A percentile compares a stretch with the other conserved stretches of the same genome.
Evolutionary conservation across 2,113 vertebrate species (phyloP).

Genomic region (Barbus barbus): DNA sequence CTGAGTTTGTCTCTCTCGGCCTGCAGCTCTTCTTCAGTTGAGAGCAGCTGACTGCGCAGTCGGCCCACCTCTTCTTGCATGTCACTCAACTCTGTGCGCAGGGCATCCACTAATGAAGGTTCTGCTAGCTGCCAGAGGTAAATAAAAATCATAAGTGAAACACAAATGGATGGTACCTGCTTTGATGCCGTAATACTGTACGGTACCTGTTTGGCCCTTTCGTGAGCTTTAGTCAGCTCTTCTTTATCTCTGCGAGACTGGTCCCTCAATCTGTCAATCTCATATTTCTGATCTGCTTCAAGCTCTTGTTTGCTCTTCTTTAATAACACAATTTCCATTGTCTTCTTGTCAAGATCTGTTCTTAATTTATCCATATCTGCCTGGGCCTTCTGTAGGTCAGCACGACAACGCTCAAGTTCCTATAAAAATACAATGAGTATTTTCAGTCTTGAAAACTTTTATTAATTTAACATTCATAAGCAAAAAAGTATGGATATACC

Average conservation of each 20-base stretch:
- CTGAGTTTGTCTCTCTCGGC: slow-evolving; percentile 71
- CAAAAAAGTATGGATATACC: slow-evolving; percentile 50
- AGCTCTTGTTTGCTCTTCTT: slow-evolving; percentile 80
- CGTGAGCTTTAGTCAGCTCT: slow-evolving; percentile 74
- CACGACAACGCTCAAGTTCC: slow-evolving; percentile 76
- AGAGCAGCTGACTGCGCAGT: slow-evolving; percentile 76
- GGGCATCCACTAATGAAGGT: slow-evolving; percentile 73
- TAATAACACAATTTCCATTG: slow-evolving; percentile 80
- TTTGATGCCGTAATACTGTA: slow-evolving; percentile 50
- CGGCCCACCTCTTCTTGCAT: slow-evolving; percentile 73
- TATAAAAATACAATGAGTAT: slow-evolving; percentile 51
- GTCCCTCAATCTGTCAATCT: slow-evolving; percentile 74
- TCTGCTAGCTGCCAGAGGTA: slow-evolving; percentile 73
- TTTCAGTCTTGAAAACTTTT: neutral
- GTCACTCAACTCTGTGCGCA: slow-evolving; percentile 76
- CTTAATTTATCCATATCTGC: slow-evolving; percentile 74
- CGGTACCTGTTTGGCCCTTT: slow-evolving; percentile 72
- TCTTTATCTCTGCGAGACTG: slow-evolving; percentile 75
- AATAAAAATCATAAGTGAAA: neutral
- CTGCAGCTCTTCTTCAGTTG: slow-evolving; percentile 77
- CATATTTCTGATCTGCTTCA: slow-evolving; percentile 76
- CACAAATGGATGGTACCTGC: slow-evolving; percentile 44
- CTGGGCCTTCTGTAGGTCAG: slow-evolving; percentile 71
- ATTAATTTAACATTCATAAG: neutral
- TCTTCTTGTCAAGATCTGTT: slow-evolving; percentile 72